Evolutionary conservation across 1,140 invertebrate genomes (phyloP), one percentile per base, ranked within the genome.

Genomic region (Sarcophaga peregrina): DNA sequence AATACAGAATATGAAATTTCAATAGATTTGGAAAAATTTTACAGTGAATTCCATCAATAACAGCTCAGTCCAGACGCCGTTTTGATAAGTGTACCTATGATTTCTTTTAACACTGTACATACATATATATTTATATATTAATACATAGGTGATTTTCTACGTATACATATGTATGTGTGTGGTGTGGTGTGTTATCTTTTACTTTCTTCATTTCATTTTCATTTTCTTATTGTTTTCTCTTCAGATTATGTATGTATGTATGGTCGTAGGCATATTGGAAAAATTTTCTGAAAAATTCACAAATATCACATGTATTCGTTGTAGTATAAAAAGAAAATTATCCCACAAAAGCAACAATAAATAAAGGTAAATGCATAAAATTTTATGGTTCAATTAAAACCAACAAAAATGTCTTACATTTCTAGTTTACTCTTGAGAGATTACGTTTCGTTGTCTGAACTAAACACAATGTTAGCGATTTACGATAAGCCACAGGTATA

Each of bases 151-250:
- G n/a, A n/a, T n/a, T n/a, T 15, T 58, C 11, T 58, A 58, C 52
- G n/a, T n/a, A 58, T n/a, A 62, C 15, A n/a, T n/a, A 62, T 62
- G 17, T 62, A 62, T 62, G n/a, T n/a, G n/a, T n/a, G 1, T 62
- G 5, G 15, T 62, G 15, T 17, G 7, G 13, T 62, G 10, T 10
- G 10, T 62, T n/a, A 62, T 62, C 58, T 7, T n/a, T n/a, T n/a
- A 68, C 58, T 20, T 25, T 15, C 58, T 20, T 8, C 62, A 68
- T 8, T 37, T 1, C 2, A 3, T 52, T 13, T n/a, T 20, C 17
- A 17, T 68, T 20, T 20, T n/a, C 62, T n/a, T 68, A 68, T 68
- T 68, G 62, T 68, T 68, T 68, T 68, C 62, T 68, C n/a, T 68
- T 9, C n/a, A 68, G 17, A 68, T 17, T 68, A 20, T 17, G 9